Conservation (phyloP, 2,888 invertebrate genomes). For the Melikaiella ostensackeni region DNA sequence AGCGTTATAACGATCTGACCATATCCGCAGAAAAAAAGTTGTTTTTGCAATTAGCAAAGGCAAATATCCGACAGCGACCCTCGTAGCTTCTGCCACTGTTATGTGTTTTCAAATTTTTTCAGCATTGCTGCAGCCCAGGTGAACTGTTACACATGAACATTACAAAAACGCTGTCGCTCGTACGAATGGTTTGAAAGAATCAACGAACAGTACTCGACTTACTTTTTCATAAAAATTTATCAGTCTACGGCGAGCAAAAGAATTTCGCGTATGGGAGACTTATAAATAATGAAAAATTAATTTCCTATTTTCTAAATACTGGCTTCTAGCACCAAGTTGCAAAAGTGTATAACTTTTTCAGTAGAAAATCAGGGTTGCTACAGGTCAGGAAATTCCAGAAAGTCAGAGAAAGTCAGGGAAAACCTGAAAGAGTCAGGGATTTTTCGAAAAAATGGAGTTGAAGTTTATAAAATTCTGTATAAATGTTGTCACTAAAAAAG, state of each 20-base stretch:
- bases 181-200: conserved; percentile 8
- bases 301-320: background rate
- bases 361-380: too few relatives aligned
- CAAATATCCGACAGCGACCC: conserved; percentile 51
- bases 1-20: conserved; percentile 51
- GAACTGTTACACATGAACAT: conserved; percentile 20
- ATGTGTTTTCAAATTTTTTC: conserved; percentile 37
- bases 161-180: conserved; percentile 17
- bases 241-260: background rate
- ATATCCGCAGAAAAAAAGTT: conserved; percentile 48
- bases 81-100: conserved; percentile 22
- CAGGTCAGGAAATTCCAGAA: too few relatives aligned
- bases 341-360: background rate
- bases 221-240: conserved; percentile 30
- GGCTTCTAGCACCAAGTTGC: background rate
- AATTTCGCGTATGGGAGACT: background rate
- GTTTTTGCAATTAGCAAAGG: conserved; percentile 56
- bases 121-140: conserved; percentile 11
- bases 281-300: background rate
- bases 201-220: conserved; percentile 13
- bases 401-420: too few relatives aligned
- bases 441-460: too few relatives aligned
- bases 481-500: too few relatives aligned
- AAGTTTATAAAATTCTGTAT: too few relatives aligned
- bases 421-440: too few relatives aligned